A percentile compares a stretch with the other conserved stretches of the same genome.
These are phyloP conservation scores for Danio aesculapii DNA, from an alignment of 2,797 vertebrate genomes.

Conservation along the genomic window DNA sequence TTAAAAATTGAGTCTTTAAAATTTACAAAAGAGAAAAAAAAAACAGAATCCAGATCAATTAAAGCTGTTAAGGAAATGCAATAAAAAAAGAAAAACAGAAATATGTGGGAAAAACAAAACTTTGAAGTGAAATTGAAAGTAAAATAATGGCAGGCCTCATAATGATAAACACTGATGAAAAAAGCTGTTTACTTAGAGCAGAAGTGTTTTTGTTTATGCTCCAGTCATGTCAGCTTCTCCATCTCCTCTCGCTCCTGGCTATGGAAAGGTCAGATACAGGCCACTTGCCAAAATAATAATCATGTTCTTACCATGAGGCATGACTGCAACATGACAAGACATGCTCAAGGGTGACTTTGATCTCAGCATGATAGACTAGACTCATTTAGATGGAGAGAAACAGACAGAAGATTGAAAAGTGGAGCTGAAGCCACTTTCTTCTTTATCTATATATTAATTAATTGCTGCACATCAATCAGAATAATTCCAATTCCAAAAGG, in stretches of 20 bases:
- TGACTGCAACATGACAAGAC: neutral
- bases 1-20: too few relatives aligned
- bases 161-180: neutral
- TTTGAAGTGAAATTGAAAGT: too few relatives aligned
- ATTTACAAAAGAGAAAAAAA: too few relatives aligned
- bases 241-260: neutral
- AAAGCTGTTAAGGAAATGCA: too few relatives aligned
- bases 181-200: neutral
- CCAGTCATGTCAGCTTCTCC: neutral
- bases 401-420: neutral
- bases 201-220: conserved; percentile 23
- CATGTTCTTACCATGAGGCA: conserved; percentile 5
- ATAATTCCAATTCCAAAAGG: neutral
- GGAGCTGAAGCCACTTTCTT: neutral
- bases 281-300: conserved; percentile 30
- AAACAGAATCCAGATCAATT: too few relatives aligned
- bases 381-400: conserved; percentile 6
- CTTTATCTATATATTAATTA: neutral
- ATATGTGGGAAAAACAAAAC: too few relatives aligned
- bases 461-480: neutral
- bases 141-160: neutral
- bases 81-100: too few relatives aligned
- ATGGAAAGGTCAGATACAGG: conserved; percentile 24
- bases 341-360: neutral
- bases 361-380: neutral